Evolutionary conservation across 2,888 invertebrate species (phyloP), one percentile per base, ranked within the genome.

Genomic region (Ornithoptera priamus): DNA sequence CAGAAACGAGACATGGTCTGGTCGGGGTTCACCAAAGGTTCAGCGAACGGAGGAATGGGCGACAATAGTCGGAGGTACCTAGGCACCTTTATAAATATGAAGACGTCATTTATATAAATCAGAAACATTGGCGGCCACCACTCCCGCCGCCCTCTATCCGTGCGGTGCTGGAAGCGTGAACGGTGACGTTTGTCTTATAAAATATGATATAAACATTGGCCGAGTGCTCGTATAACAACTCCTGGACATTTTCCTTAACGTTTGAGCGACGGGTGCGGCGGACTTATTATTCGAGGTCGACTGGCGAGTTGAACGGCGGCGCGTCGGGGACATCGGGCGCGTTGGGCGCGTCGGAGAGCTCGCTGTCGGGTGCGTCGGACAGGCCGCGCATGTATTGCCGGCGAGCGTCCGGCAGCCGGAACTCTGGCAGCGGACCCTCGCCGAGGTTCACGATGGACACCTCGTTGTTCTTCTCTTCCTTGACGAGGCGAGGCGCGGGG

Each of bases 361-460:
- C 68, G 57, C 58, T 57, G 63, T 56, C 63, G n/a, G 67, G 65
- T 65, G 53, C 59, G 36, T 65, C 61, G 22, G 39, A 39, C 8
- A 39, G 39, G 39, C 39, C 39, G 39, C 59, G 65, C 67, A 85
- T 86, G 78, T 87, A 87, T 78, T 88, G 89, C 12, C 86, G 77
- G 18, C 86, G 80, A 24, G 76, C 70, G 63, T 71, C 72, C 24
- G 88, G 85, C 72, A 89, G 81, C 0, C 80, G 80, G 74, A 88
- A 81, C 74, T 78, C 75, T 0, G 88, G 88, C 69, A 85, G 73
- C 3, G 87, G 85, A 2, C 73, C 83, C 10, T 70, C 74, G 74
- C 82, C 85, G 42, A 88, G 73, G 60, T 77, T 79, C 63, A 87
- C 71, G 69, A 89, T 69, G 2, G 81, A 81, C 30, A 88, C 80